A percentile compares a stretch with the other conserved stretches of the same genome.
phyloP scores from a whole-genome alignment of 2,888 invertebrate species.

The Hirtodrosophila histrioides region DNA sequence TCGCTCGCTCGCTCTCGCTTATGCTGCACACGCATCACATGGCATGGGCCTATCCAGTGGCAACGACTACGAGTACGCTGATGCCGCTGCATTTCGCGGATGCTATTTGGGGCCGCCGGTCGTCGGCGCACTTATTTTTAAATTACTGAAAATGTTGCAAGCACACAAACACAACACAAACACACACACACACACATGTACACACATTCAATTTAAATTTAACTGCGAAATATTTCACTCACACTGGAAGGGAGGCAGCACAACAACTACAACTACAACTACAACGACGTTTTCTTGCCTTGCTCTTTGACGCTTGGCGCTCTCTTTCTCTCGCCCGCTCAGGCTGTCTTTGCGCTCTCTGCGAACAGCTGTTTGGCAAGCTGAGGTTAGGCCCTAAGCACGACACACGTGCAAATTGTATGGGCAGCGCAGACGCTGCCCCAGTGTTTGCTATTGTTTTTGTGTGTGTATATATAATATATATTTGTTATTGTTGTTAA shows the following conservation, averaged over 20 bases:
- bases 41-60: slow-evolving; percentile 60
- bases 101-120: slow-evolving; percentile 80
- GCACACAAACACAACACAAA: slow-evolving; percentile 53
- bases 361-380: slow-evolving; percentile 56
- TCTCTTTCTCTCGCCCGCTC: slow-evolving; percentile 7
- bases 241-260: slow-evolving; percentile 67
- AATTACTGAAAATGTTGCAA: slow-evolving; percentile 81
- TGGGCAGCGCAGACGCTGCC: slow-evolving; percentile 11
- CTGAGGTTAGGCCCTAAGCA: slow-evolving; percentile 45
- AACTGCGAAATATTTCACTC: slow-evolving; percentile 79
- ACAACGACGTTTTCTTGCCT: slow-evolving; percentile 14
- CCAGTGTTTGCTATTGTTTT: slow-evolving; percentile 24
- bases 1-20: slow-evolving; percentile 12
- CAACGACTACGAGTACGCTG: slow-evolving; percentile 15
- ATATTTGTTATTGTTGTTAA: slow-evolving; percentile 37
- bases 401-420: slow-evolving; percentile 57
- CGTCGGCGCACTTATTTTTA: slow-evolving; percentile 80
- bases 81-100: slow-evolving; percentile 73
- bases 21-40: slow-evolving; percentile 48
- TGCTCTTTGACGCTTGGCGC: slow-evolving; percentile 14
- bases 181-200: slow-evolving; percentile 19
- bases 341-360: background rate
- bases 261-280: slow-evolving; percentile 18
- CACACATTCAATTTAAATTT: slow-evolving; percentile 76
- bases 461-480: background rate